Base-by-base conservation (phyloP, 2,113 vertebrate species). In the Pandion haliaetus region DNA sequence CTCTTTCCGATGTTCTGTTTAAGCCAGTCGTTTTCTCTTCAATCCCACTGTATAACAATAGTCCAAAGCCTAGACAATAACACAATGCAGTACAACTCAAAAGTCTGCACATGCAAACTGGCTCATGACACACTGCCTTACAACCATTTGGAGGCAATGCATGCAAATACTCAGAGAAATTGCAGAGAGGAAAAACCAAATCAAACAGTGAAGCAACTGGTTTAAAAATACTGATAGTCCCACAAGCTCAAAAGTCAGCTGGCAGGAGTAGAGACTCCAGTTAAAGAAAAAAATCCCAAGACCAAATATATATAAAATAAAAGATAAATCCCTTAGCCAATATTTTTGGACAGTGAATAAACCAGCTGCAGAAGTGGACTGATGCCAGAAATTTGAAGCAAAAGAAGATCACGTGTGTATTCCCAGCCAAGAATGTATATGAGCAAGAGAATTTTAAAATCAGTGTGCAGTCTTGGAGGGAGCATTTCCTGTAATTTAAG, bases 331-430 rank as follows among this genome's bases (percentile, higher is more conserved):
- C 74, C 94, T 84, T 67, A 88, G 96, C 96, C 97, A 97, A 26
- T 97, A 72, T 91, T 97, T 97, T 96, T 98, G 98, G 97, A 98
- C 96, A 92, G 93, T 83, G 96, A 98, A 96, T 96, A 97, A 97
- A 96, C 96, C 97, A 98, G 97, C 98, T 98, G 97, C 92, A 93
- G 97, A 76, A 66, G 79, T 90, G 94, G 92, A 85, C 90, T 50
- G 67, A 92, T 5, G 96, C 98, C 97, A 98, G 96, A 95, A 96
- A 96, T 94, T 57, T 89, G 52, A 85, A 95, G 93, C 20, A 87
- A 90, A 84, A 76, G 65, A 93, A 92, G 92, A 86, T 66, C 88
- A 92, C 44, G 86, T 95, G 96, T 59, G 23, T 25, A 14, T 78
- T 86, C 96, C 88, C 93, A 95, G 94, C 78, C 95, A 61, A 71